Evolutionary conservation across 1,140 invertebrate genomes (phyloP).

Genomic region (Babylonia areolata): DNA sequence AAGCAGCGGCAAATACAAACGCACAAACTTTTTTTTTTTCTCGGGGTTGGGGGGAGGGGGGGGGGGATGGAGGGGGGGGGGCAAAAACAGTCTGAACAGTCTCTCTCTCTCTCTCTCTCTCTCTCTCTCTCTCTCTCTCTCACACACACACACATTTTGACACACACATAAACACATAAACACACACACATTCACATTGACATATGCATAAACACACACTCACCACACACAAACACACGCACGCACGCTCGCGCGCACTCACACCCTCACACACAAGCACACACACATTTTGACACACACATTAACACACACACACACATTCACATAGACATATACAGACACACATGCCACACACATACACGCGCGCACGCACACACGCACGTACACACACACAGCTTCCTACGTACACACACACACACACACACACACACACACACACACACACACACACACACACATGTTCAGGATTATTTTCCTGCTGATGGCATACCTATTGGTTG

Average conservation of each 20-base stretch:
- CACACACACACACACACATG: constrained; percentile 10
- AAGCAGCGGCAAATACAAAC: too few species aligned
- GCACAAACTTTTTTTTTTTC: too few species aligned
- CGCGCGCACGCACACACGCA: background rate
- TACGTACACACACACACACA: constrained; percentile 19
- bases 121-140: constrained; percentile 20
- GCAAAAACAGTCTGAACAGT: too few species aligned
- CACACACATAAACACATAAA: too few species aligned
- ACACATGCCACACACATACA: background rate
- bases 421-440: background rate
- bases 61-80: too few species aligned
- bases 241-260: background rate
- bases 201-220: too few species aligned
- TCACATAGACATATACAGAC: background rate
- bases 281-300: background rate
- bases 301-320: background rate
- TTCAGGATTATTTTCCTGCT: background rate
- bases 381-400: too few species aligned
- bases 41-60: too few species aligned
- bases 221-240: background rate
- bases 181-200: too few species aligned
- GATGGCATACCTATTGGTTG: too few species aligned
- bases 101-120: background rate
- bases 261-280: background rate
- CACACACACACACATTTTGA: background rate